phyloP scores from a whole-genome alignment of 1,140 invertebrate species.

The Drosophila carrolli region DNA sequence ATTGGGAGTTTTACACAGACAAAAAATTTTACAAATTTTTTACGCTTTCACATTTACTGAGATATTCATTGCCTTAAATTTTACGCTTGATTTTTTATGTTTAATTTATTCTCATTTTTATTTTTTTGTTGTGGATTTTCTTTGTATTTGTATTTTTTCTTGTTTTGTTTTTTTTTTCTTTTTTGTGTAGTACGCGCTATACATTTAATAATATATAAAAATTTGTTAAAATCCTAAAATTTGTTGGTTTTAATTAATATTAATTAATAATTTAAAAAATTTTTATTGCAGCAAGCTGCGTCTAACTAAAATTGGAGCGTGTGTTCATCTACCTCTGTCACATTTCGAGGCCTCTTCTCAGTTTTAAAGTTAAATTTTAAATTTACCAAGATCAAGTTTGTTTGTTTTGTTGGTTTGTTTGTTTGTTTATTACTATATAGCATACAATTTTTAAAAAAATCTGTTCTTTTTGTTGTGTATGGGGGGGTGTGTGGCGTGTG shows the following conservation, averaged over 20 bases:
- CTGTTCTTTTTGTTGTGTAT: conserved; percentile 48
- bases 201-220: conserved; percentile 82
- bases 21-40: conserved; percentile 83
- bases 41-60: conserved; percentile 83
- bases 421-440: conserved; percentile 64
- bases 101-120: conserved; percentile 31
- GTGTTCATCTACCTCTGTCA: conserved; percentile 32
- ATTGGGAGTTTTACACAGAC: conserved; percentile 80
- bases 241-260: conserved; percentile 83
- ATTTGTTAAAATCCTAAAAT: conserved; percentile 84
- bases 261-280: conserved; percentile 83
- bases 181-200: conserved; percentile 72
- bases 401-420: conserved; percentile 61
- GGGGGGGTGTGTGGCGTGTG: conserved; percentile 4
- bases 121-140: conserved; percentile 39
- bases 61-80: conserved; percentile 78
- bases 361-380: conserved; percentile 73
- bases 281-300: conserved; percentile 77
- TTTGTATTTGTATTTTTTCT: conserved; percentile 39
- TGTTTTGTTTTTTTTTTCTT: conserved; percentile 24
- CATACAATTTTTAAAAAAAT: conserved; percentile 72
- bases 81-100: conserved; percentile 58
- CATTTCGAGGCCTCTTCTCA: conserved; percentile 32
- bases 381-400: conserved; percentile 79
- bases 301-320: conserved; percentile 82